phyloP scores from a whole-genome alignment of 2,888 invertebrate species.

The Campoplex nolae region DNA sequence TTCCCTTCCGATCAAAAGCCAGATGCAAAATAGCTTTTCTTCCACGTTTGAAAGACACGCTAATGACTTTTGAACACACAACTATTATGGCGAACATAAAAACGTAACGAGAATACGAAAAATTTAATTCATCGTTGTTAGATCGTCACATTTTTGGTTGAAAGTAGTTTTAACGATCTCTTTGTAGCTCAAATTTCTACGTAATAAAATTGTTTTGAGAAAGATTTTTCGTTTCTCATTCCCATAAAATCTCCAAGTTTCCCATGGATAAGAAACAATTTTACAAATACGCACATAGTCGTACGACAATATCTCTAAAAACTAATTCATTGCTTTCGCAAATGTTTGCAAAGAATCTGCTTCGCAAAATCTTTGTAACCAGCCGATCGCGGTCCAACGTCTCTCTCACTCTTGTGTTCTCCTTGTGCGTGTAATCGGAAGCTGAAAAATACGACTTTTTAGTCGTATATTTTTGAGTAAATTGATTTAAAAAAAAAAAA shows the following conservation, averaged over 20 bases:
- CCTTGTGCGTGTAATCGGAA: no score
- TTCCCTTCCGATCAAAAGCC: slow-evolving; percentile 26
- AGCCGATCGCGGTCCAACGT: no score
- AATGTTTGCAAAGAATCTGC: no score
- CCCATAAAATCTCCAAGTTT: background rate
- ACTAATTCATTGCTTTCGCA: no score
- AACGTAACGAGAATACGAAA: slow-evolving; percentile 36
- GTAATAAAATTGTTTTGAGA: slow-evolving; percentile 82
- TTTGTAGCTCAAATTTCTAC: slow-evolving; percentile 78
- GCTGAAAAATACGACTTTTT: no score
- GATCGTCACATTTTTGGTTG: slow-evolving; percentile 65
- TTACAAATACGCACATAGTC: background rate
- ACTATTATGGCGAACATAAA: background rate
- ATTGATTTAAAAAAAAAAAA: no score
- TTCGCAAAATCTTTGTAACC: no score
- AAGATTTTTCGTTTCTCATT: slow-evolving; percentile 58
- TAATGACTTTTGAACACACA: slow-evolving; percentile 19
- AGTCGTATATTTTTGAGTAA: no score
- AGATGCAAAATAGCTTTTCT: slow-evolving; percentile 41
- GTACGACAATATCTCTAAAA: no score
- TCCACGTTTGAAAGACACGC: slow-evolving; percentile 24
- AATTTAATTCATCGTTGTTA: slow-evolving; percentile 59
- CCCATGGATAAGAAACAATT: background rate
- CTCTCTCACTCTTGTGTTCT: no score
- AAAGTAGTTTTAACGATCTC: slow-evolving; percentile 75